Percentiles rank a stretch among this genome's conserved stretches.
Evolutionary conservation across 2,113 vertebrate species (phyloP).

Genomic region (Dolichallabes microphthalmus): DNA sequence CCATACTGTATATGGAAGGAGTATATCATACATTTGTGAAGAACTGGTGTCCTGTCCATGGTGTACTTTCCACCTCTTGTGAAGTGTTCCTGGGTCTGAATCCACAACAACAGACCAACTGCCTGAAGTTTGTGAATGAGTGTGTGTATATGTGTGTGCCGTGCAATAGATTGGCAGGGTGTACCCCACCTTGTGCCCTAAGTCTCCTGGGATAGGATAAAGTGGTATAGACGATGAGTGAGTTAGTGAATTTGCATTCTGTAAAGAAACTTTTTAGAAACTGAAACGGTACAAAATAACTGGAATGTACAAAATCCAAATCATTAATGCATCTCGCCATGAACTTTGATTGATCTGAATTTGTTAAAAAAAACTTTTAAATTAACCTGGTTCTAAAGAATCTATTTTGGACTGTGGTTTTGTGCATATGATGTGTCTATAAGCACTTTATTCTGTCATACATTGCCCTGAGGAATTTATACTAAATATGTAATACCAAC

Average conservation of each 20-base stretch:
- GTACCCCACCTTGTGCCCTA: no score
- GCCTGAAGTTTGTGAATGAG: no score
- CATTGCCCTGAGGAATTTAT: conserved; percentile 36
- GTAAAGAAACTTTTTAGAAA: neutral
- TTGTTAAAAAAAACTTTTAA: neutral
- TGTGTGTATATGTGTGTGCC: no score
- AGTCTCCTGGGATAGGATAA: no score
- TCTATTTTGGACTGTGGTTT: neutral
- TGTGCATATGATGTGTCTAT: conserved; percentile 14
- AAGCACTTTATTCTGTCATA: conserved; percentile 13
- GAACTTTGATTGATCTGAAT: neutral
- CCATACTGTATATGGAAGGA: neutral
- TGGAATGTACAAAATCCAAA: neutral
- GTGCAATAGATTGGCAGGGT: no score
- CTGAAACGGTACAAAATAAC: neutral
- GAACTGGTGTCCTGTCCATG: neutral
- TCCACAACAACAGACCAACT: neutral
- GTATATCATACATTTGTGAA: neutral
- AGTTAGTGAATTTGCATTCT: neutral
- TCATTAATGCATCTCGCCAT: neutral
- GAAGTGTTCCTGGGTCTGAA: neutral
- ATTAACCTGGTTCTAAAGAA: neutral
- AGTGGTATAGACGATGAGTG: no score
- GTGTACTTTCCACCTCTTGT: neutral
- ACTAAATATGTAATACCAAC: conserved; percentile 40